Base-by-base conservation (phyloP, 2,113 vertebrate genomes). In the Dasypus novemcinctus region DNA sequence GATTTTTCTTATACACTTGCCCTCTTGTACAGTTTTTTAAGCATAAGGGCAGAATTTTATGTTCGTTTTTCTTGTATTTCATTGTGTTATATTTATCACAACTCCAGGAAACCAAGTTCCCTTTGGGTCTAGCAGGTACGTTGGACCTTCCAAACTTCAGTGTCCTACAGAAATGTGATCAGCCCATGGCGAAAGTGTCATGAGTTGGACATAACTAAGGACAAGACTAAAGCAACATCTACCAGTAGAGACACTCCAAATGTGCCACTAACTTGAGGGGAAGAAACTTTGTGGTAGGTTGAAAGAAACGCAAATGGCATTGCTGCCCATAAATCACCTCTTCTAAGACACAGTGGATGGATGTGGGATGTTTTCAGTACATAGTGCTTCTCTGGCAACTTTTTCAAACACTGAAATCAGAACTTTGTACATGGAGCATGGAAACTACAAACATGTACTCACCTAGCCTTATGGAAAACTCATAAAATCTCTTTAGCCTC, bases 391-490 rank as follows among this genome's bases (percentile, higher is more conserved):
- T 84, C 14, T 23, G 13, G 17, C 13, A 78, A 23, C 21, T 29
- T 38, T 52, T 41, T 59, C 94, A 88, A 92, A 71, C 2, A 11
- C 4, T 33, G 7, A 12, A 59, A 41, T 63, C 4, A 57, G 33
- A 93, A 29, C 20, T 27, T 66, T 38, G 11, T n/a, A 61, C 0
- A 0, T 8, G 33, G 27, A 43, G 38, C 11, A 25, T 9, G 38
- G 13, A 64, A 46, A 79, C 10, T 33, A 0, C 4, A 78, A 54
- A 49, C 3, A 76, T 84, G 46, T 29, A 91, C 98, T 95, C 91
- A 99, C 99, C 99, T 96, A 99, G 98, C 97, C 99, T 98, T 46
- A 99, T 98, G 46, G 99, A 99, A 98, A 99, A 99, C 80, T 99
- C 98, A 94, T 99, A 99, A 97, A 99, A 99, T 82, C 98, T 99